Percentiles rank a stretch among this genome's conserved stretches.
phyloP scores from a whole-genome alignment of 2,797 vertebrate species.

The Manis javanica region DNA sequence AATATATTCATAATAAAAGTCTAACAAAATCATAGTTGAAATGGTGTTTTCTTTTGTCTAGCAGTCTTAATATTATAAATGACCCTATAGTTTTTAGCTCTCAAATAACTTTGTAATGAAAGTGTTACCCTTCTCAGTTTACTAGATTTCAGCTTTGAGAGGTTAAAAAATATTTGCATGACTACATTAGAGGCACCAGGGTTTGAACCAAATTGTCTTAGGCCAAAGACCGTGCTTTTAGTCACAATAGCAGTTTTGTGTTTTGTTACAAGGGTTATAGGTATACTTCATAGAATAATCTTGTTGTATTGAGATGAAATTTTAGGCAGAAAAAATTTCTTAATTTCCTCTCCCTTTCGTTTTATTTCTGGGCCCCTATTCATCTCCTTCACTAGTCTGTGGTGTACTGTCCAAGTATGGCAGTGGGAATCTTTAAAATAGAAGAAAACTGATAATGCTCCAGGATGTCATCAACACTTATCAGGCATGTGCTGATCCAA shows the following conservation, averaged over 20 bases:
- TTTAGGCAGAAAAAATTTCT: neutral
- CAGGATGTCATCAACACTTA: neutral
- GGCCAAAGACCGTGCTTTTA: neutral
- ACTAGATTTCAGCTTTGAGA: neutral
- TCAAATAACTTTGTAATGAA: neutral
- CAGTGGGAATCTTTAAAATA: neutral
- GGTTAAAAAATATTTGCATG: neutral
- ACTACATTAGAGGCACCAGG: neutral
- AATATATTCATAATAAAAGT: constrained; percentile 55
- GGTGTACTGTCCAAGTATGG: neutral
- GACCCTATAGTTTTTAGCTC: neutral
- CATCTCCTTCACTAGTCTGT: neutral
- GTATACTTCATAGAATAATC: neutral
- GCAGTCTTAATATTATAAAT: neutral
- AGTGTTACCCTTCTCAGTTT: neutral
- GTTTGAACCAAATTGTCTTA: neutral
- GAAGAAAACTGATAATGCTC: neutral
- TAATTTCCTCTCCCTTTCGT: neutral
- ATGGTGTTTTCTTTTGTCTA: constrained; percentile 44
- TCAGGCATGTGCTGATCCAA: neutral
- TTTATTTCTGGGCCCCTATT: neutral
- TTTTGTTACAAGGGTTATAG: neutral
- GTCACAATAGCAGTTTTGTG: neutral
- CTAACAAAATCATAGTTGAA: constrained; percentile 45
- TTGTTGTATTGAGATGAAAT: neutral